These are phyloP conservation scores for Pterostichus madidus DNA, from an alignment of 2,888 invertebrate species.

Conservation along the genomic window DNA sequence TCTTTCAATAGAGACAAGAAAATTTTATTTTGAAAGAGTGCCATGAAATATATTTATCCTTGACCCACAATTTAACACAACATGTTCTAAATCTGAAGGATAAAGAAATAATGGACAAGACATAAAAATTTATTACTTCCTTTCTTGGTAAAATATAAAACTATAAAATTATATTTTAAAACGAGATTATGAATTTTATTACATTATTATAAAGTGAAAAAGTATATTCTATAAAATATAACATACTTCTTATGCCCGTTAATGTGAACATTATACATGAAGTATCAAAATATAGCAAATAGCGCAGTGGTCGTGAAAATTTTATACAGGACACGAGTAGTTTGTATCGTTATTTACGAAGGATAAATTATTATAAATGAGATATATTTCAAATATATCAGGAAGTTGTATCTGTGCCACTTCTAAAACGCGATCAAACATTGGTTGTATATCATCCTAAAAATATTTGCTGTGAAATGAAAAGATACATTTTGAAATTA, in stretches of 20 bases:
- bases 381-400: slow-evolving; percentile 34
- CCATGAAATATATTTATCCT: no score
- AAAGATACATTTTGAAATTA: slow-evolving; percentile 13
- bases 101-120: neutral
- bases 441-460: neutral
- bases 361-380: slow-evolving; percentile 51
- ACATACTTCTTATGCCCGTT: slow-evolving; percentile 1
- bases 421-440: slow-evolving; percentile 37
- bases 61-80: no score
- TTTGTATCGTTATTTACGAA: slow-evolving; percentile 48
- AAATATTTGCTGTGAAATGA: slow-evolving; percentile 10
- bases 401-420: neutral
- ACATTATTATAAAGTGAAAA: slow-evolving; percentile 20
- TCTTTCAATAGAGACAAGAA: no score
- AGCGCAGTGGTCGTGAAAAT: slow-evolving; percentile 29
- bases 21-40: no score
- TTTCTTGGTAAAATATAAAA: neutral
- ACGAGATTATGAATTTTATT: slow-evolving; percentile 33
- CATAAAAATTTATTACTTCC: slow-evolving; percentile 16
- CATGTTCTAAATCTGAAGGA: slow-evolving; percentile 8
- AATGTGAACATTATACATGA: slow-evolving; percentile 29
- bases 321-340: slow-evolving; percentile 39
- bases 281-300: neutral
- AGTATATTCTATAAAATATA: slow-evolving; percentile 24
- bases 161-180: slow-evolving; percentile 33